phyloP scores from a whole-genome alignment of 2,113 vertebrate species.

The Oryctolagus cuniculus region mOryCun1.1 NC_091438.1:119469501-119470000 shows the following conservation, averaged over 20 bases:
- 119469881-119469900: too few relatives aligned
- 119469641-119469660: background rate
- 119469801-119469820: background rate
- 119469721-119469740: background rate
- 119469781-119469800: background rate
- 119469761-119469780: background rate
- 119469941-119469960: background rate
- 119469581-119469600: background rate
- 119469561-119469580: background rate
- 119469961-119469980: background rate
- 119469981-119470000: background rate
- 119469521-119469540: background rate
- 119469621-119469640: background rate
- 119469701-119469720: background rate
- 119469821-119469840: constrained; percentile 18
- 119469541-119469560: background rate
- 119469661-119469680: background rate
- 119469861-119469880: background rate
- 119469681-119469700: background rate
- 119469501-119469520: background rate
- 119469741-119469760: background rate
- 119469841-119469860: background rate
- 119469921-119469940: background rate
- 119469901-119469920: background rate
- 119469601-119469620: background rate